Base-by-base conservation (phyloP, 2,797 vertebrate genomes). In the Buphagus erythrorhynchus region DNA sequence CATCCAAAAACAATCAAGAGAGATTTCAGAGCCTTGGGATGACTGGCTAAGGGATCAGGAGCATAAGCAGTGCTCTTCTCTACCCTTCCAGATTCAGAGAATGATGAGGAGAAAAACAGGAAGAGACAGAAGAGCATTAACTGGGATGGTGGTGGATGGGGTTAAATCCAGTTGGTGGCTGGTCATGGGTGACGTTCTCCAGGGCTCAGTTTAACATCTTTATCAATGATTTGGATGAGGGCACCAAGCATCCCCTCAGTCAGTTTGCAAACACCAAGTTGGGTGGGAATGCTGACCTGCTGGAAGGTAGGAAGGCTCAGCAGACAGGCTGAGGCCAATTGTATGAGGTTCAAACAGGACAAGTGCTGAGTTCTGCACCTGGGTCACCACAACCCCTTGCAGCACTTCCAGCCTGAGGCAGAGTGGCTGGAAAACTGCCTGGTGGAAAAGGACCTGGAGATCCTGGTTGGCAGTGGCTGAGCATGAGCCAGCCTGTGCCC, bases 381-480 rank as follows among this genome's bases (percentile, higher is more conserved):
- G 12, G 33, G 40, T 16, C 62, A 45, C 2, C 1, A 19, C 14
- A 46, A 3, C 1, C 3, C 16, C 24, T n/a, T 21, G 52, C 8
- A 26, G 20, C 38, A 51, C 33, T 73, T 46, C 21, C 2, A 1
- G 29, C 20, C 26, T 14, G 4, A 18, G 43, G 17, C 16, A 66
- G 19, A 33, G 68, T 9, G 31, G 15, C 15, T 40, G 40, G 40
- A 40, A 40, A 67, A 26, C 6, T 59, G 29, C 31, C 18, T 7
- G 8, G 14, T 46, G 29, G 38, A 59, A 67, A 59, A 73, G 33
- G 16, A 58, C 36, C 45, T 65, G 36, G 20, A 46, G 33, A 25
- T 9, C 12, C 61, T 73, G 25, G 7, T 3, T 43, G 38, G 5
- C 38, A 52, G n/a, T 6, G 21, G n/a, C 38, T 59, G 61, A 73